phyloP scores from a whole-genome alignment of 1,140 invertebrate genomes.

The Trachymyrmex cornetzi region DNA sequence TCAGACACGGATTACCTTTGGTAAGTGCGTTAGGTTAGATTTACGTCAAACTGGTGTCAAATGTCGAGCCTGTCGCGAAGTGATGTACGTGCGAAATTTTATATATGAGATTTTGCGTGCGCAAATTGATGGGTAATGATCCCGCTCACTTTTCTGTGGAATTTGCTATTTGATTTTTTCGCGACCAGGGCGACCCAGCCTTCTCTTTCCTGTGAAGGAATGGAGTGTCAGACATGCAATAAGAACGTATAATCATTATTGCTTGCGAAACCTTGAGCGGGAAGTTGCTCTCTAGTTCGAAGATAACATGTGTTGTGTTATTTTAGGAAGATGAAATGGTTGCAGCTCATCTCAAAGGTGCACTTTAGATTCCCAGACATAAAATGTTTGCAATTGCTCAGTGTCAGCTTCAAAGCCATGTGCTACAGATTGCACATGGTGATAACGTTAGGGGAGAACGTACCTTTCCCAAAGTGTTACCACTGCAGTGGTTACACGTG shows the following conservation, averaged over 20 bases:
- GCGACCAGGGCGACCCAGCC: background rate
- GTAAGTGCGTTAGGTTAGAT: constrained; percentile 82
- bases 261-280: background rate
- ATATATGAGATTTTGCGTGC: background rate
- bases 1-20: constrained; percentile 86
- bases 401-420: constrained; percentile 85
- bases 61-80: background rate
- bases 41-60: constrained; percentile 44
- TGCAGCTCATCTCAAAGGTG: constrained; percentile 84
- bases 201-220: background rate
- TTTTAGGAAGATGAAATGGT: constrained; percentile 86
- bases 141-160: background rate
- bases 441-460: constrained; percentile 82
- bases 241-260: background rate
- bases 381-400: constrained; percentile 84
- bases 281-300: background rate
- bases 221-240: no score
- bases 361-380: constrained; percentile 85
- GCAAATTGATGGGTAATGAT: background rate
- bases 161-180: background rate
- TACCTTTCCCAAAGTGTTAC: constrained; percentile 84
- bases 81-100: background rate
- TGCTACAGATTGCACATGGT: constrained; percentile 85
- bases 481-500: constrained; percentile 86
- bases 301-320: constrained; percentile 26